Evolutionary conservation across 2,113 vertebrate species (phyloP).

Genomic region (Cepphus grylle): DNA sequence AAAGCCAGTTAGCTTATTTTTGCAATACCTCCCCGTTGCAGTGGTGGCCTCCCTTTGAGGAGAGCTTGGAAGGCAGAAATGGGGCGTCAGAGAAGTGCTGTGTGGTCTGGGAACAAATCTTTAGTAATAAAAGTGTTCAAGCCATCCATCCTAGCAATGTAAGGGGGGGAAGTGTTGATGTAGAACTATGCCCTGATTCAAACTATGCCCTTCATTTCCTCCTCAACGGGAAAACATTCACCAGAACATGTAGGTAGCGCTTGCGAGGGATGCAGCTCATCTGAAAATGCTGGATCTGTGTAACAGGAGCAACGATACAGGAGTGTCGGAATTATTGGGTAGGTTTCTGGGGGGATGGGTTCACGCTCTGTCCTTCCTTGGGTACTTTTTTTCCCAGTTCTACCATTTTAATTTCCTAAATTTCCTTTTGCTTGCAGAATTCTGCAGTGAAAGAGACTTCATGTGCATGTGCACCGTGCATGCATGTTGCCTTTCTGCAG

Average conservation of each 20-base stretch:
- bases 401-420: background rate
- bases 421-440: background rate
- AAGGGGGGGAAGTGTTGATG: background rate
- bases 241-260: background rate
- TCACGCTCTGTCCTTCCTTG: background rate
- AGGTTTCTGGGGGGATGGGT: background rate
- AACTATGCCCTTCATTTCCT: background rate
- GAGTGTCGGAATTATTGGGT: background rate
- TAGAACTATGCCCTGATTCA: background rate
- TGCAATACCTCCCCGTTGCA: background rate
- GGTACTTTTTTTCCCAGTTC: background rate
- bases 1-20: background rate
- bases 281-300: background rate
- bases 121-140: background rate
- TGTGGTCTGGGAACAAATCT: background rate
- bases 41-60: background rate
- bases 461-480: fast-evolving
- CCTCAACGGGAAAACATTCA: background rate
- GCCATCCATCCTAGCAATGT: background rate
- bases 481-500: background rate
- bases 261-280: background rate
- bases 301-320: background rate
- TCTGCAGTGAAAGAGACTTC: background rate
- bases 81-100: background rate
- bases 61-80: background rate